Evolutionary conservation across 2,888 invertebrate species (phyloP).

Genomic region (Odiellus spinosus): DNA sequence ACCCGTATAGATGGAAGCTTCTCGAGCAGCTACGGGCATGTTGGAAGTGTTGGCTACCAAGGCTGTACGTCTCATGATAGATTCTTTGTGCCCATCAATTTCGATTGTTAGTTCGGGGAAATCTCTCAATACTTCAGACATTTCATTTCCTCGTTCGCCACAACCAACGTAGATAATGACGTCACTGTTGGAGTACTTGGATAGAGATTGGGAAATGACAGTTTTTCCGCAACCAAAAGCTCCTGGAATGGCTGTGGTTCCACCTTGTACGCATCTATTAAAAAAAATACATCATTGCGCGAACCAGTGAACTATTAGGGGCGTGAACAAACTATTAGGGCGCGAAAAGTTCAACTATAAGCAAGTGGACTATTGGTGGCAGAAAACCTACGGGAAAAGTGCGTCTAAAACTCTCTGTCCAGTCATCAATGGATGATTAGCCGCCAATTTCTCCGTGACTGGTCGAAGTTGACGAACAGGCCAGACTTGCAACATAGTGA

Average conservation of each 20-base stretch:
- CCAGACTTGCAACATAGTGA: slow-evolving; percentile 98
- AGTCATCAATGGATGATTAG: slow-evolving; percentile 93
- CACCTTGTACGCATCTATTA: slow-evolving; percentile 83
- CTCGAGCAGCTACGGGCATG: slow-evolving; percentile 99
- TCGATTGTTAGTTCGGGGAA: slow-evolving; percentile 96
- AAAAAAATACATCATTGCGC: not conserved
- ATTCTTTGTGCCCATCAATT: slow-evolving; percentile 81
- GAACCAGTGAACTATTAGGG: no score
- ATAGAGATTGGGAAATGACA: slow-evolving; percentile 97
- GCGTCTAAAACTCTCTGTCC: slow-evolving; percentile 97
- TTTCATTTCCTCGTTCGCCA: slow-evolving; percentile 99
- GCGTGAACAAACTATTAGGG: no score
- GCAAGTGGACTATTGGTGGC: no score
- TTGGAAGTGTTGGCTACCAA: slow-evolving; percentile 99
- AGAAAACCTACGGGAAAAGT: slow-evolving; percentile 91
- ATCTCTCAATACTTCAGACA: slow-evolving; percentile 97
- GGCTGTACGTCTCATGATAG: slow-evolving; percentile 99
- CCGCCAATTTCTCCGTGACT: slow-evolving; percentile 90
- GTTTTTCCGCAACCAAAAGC: slow-evolving; percentile 99
- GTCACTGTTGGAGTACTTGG: slow-evolving; percentile 99
- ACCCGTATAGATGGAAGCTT: slow-evolving; percentile 97
- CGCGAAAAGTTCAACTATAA: no score
- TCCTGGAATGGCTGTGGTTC: slow-evolving; percentile 96
- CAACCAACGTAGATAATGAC: slow-evolving; percentile 99
- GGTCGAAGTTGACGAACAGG: slow-evolving; percentile 96